Evolutionary conservation across 2,113 vertebrate species (phyloP), one percentile per base, ranked within the genome.

Genomic region (Bufo gargarizans): DNA sequence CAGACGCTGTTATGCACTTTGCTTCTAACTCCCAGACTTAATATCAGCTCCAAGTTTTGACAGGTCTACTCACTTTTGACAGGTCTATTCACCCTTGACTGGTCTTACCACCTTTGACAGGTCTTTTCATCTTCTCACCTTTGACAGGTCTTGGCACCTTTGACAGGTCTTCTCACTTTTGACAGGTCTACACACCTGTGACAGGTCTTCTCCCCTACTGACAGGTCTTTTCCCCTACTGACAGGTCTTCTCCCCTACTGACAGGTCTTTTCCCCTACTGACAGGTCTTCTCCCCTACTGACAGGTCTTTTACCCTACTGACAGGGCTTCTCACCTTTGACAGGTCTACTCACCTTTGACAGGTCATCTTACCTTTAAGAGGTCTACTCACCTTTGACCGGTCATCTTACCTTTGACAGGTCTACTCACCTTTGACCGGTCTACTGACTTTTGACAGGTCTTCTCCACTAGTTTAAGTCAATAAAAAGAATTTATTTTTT

Each of bases 401-500:
- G 33, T 33, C 33, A 33, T 33, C 33, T 33, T 1, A 33, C 33
- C 33, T 33, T 33, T 33, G 33, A 33, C 33, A 33, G 33, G 33
- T 1, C 33, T 33, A 33, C 33, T 33, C 33, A 33, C 33, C 33
- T 33, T 33, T 33, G 33, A 33, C 33, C 33, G 33, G 33, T 33
- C 33, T 33, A 33, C 33, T 33, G 33, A 33, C 16, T 9, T 45
- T 50, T 63, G 56, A 86, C 74, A 77, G 8, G 5, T 77, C 69
- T 45, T 63, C 33, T 77, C 55, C 11, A 58, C 12, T 17, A 77
- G 74, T 19, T 19, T 20, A 61, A 86, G 56, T 86, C 84, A 86
- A 77, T 86, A 86, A 77, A 77, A 65, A 78, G 72, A 86, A 86
- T 86, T 65, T 74, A 86, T 86, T 63, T 86, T 45, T 77, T 77